Conservation (phyloP, 2,113 vertebrate species). For the Gila orcuttii region DNA sequence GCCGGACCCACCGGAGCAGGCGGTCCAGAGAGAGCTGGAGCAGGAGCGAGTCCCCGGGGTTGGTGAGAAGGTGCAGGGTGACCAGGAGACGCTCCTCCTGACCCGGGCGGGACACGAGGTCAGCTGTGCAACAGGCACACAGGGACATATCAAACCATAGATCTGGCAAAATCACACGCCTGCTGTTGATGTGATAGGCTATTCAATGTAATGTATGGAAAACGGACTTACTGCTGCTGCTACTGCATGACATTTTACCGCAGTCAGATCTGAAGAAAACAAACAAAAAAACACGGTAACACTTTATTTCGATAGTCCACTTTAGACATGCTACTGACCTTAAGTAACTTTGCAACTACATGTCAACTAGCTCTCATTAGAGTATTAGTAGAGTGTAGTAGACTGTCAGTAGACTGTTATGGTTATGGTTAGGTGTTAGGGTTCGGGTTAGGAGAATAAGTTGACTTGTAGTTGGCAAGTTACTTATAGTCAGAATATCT, state of each 20-base stretch:
- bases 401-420: too few relatives aligned
- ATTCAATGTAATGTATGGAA: background rate
- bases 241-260: conserved; percentile 72
- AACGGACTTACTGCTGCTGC: conserved; percentile 65
- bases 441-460: too few relatives aligned
- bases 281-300: background rate
- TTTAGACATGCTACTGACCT: too few relatives aligned
- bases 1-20: conserved; percentile 84
- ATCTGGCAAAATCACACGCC: background rate
- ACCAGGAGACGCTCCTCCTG: conserved; percentile 72
- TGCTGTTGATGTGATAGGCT: background rate
- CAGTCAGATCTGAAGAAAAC: conserved; percentile 67
- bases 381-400: too few relatives aligned
- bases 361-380: too few relatives aligned
- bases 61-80: conserved; percentile 87
- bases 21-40: conserved; percentile 86
- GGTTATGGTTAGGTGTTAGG: too few relatives aligned
- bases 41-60: conserved; percentile 76
- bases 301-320: too few relatives aligned
- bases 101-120: conserved; percentile 65
- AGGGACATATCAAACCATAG: background rate
- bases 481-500: too few relatives aligned
- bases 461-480: too few relatives aligned
- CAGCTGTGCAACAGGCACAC: conserved; percentile 46
- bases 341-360: too few relatives aligned